A percentile compares a stretch with the other conserved stretches of the same genome.
phyloP scores from a whole-genome alignment of 1,140 invertebrate genomes.

The Phortica variegata region DNA sequence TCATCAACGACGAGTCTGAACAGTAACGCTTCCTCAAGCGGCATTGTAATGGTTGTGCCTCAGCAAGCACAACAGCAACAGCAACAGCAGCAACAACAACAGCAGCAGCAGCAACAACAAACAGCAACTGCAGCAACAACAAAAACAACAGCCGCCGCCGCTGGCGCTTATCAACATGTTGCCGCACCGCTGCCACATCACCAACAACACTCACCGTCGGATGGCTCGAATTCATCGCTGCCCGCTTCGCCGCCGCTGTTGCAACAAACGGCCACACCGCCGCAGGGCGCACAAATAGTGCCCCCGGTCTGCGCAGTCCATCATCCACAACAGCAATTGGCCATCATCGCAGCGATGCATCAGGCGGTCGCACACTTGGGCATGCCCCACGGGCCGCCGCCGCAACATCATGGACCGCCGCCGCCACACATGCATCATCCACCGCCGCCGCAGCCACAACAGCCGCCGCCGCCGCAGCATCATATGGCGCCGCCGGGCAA shows the following conservation, averaged over 20 bases:
- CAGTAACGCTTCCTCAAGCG: constrained; percentile 33
- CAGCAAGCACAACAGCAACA: constrained; percentile 8
- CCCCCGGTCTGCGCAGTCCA: constrained; percentile 50
- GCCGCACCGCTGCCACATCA: constrained; percentile 9
- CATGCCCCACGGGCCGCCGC: constrained; percentile 16
- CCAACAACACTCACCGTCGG: constrained; percentile 37
- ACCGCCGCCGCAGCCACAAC: constrained; percentile 6
- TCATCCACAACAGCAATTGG: constrained; percentile 51
- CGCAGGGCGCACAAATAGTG: constrained; percentile 45
- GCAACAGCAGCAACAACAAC: constrained; percentile 1
- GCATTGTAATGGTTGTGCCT: constrained; percentile 42
- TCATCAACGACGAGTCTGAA: constrained; percentile 42
- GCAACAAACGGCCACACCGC: constrained; percentile 44
- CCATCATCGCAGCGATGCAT: constrained; percentile 48
- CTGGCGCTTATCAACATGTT: constrained; percentile 11
- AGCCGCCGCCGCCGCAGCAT: constrained; percentile 15
- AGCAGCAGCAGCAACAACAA: constrained; percentile 10
- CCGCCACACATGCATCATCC: constrained; percentile 17
- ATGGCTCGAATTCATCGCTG: constrained; percentile 38
- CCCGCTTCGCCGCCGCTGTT: constrained; percentile 44
- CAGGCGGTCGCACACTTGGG: constrained; percentile 16
- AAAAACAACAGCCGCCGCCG: constrained; percentile 4
- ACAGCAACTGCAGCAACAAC: constrained; percentile 20
- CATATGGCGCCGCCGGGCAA: no score
- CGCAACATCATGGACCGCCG: constrained; percentile 17